Evolutionary conservation across 92 coral and sea anemone genomes (phyloP).

Genomic region (Meandrina meandrites): DNA sequence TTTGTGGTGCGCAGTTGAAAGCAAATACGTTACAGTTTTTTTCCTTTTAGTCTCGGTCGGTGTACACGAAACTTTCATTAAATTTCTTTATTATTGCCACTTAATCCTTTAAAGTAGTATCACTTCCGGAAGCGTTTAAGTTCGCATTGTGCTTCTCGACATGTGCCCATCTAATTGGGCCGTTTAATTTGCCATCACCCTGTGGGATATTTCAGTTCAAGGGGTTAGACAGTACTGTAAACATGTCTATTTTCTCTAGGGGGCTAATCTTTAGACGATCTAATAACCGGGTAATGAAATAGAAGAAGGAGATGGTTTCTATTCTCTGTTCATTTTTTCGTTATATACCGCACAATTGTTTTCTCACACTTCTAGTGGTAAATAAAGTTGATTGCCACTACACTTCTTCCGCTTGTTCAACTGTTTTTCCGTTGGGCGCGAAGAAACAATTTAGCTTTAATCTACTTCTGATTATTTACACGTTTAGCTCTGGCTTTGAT

Average conservation of each 20-base stretch:
- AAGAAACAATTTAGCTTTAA: conserved; percentile 12
- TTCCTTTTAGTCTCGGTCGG: background rate
- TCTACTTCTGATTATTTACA: conserved; percentile 5
- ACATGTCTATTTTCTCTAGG: conserved; percentile 18
- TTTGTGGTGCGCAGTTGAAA: background rate
- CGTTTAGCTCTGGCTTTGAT: conserved; percentile 16
- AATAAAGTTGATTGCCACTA: conserved; percentile 4
- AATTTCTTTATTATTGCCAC: conserved; percentile 29
- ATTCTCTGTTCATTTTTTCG: background rate
- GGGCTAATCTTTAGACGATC: conserved; percentile 33
- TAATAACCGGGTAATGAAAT: conserved; percentile 22
- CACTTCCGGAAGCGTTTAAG: conserved; percentile 42
- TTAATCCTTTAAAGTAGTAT: conserved; percentile 38
- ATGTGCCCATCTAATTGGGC: conserved; percentile 21
- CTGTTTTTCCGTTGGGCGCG: conserved; percentile 9
- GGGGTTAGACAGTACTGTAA: conserved; percentile 16
- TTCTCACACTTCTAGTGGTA: background rate
- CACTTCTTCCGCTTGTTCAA: background rate
- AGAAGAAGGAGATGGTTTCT: background rate
- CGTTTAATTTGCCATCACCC: conserved; percentile 25
- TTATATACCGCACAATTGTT: background rate
- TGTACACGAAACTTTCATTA: conserved; percentile 9
- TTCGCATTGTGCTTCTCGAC: background rate
- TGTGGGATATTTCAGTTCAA: conserved; percentile 20
- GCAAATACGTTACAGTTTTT: background rate